Conservation (phyloP, 2,888 invertebrate genomes). For the Agrochola lychnidis region DNA sequence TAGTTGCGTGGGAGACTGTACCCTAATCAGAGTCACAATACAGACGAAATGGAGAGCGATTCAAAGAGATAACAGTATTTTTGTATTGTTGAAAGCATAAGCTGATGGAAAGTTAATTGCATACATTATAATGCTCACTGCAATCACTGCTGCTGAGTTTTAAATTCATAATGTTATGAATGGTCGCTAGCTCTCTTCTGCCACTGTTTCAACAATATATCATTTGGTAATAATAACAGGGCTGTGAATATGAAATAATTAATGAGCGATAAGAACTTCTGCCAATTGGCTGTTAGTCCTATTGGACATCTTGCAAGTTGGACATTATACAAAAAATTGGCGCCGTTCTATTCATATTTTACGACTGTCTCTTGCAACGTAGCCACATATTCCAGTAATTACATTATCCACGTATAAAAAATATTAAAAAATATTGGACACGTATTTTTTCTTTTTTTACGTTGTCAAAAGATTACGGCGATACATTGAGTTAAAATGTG, state of each 20-base stretch:
- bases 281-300: slow-evolving; percentile 61
- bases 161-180: slow-evolving; percentile 34
- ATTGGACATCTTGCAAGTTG: slow-evolving; percentile 54
- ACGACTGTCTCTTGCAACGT: slow-evolving; percentile 16
- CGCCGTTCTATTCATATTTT: slow-evolving; percentile 51
- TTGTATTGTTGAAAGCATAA: slow-evolving; percentile 53
- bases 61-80: slow-evolving; percentile 51
- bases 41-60: slow-evolving; percentile 56
- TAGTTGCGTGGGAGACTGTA: slow-evolving; percentile 61
- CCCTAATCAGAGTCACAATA: slow-evolving; percentile 61
- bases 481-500: too few species aligned
- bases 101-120: slow-evolving; percentile 56
- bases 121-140: slow-evolving; percentile 32
- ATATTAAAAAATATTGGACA: too few species aligned
- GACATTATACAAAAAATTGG: slow-evolving; percentile 58
- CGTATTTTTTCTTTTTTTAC: too few species aligned
- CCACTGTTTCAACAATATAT: slow-evolving; percentile 15
- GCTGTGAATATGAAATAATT: slow-evolving; percentile 44
- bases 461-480: too few species aligned
- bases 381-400: slow-evolving; percentile 2
- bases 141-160: slow-evolving; percentile 16
- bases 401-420: not conserved
- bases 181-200: slow-evolving; percentile 26
- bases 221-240: slow-evolving; percentile 32
- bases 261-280: slow-evolving; percentile 52